Percentiles rank a stretch among this genome's conserved stretches.
These are phyloP conservation scores for Tribolium castaneum DNA, from an alignment of 1,140 invertebrate species.

Conservation along the genomic window DNA sequence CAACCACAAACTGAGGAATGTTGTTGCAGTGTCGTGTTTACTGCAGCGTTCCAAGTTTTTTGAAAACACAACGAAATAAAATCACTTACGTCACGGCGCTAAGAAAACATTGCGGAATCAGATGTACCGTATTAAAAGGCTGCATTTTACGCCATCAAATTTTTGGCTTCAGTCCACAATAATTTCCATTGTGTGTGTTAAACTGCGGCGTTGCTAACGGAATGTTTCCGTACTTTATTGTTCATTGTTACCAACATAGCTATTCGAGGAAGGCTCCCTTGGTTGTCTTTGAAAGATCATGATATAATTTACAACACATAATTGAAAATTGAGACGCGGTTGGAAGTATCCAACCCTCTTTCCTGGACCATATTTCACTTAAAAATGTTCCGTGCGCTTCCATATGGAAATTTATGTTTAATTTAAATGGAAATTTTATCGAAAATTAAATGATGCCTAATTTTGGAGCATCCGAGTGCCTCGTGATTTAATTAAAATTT, in stretches of 20 bases:
- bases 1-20: too few relatives aligned
- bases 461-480: too few relatives aligned
- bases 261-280: not conserved
- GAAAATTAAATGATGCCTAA: not conserved
- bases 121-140: conserved; percentile 25
- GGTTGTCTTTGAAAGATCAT: not conserved
- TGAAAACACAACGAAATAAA: not conserved
- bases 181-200: conserved; percentile 32
- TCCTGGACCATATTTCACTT: not conserved
- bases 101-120: conserved; percentile 11
- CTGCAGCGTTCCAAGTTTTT: conserved; percentile 1
- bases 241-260: not conserved
- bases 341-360: not conserved
- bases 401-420: not conserved
- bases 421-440: not conserved
- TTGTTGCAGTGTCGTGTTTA: not conserved
- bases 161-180: conserved; percentile 21
- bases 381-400: not conserved
- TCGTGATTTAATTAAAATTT: too few relatives aligned
- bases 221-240: conserved; percentile 24
- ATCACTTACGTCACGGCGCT: conserved; percentile 10
- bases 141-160: conserved; percentile 35
- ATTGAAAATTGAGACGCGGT: not conserved
- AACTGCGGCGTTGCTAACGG: conserved; percentile 13
- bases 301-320: conserved; percentile 5